phyloP scores from a whole-genome alignment of 2,797 vertebrate species.

The Falco cherrug region DNA sequence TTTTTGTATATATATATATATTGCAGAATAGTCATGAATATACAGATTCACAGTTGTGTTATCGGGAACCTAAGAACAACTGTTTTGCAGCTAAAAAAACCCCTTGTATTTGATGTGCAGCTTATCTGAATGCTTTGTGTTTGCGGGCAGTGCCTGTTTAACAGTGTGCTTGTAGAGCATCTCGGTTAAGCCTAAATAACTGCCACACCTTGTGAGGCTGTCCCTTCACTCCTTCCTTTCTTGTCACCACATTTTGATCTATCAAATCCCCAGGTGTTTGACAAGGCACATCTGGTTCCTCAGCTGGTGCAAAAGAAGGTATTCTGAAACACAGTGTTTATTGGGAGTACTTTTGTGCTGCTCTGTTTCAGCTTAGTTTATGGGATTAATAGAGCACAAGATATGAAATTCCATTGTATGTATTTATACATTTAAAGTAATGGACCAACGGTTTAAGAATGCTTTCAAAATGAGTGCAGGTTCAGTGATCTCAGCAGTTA shows the following conservation, averaged over 20 bases:
- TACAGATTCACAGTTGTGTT: background rate
- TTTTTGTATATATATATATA: background rate
- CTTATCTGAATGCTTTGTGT: background rate
- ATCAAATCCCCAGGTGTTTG: background rate
- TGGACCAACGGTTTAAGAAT: background rate
- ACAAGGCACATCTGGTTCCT: background rate
- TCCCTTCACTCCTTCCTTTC: background rate
- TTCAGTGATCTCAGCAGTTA: background rate
- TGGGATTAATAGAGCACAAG: background rate
- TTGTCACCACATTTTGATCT: background rate
- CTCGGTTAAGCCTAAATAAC: background rate
- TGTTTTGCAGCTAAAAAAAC: background rate
- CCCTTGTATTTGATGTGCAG: background rate
- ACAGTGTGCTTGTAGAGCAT: background rate
- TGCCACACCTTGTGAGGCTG: background rate
- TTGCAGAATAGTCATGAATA: background rate
- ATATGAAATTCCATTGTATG: background rate
- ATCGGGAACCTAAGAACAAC: background rate
- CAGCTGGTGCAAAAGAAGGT: background rate
- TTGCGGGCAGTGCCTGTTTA: background rate
- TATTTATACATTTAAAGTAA: background rate
- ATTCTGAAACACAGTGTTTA: background rate
- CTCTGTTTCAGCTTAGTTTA: background rate
- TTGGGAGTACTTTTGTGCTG: background rate
- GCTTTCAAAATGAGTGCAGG: background rate